Base-by-base conservation (phyloP, 2,888 invertebrate genomes). In the Amiota mariae region DNA sequence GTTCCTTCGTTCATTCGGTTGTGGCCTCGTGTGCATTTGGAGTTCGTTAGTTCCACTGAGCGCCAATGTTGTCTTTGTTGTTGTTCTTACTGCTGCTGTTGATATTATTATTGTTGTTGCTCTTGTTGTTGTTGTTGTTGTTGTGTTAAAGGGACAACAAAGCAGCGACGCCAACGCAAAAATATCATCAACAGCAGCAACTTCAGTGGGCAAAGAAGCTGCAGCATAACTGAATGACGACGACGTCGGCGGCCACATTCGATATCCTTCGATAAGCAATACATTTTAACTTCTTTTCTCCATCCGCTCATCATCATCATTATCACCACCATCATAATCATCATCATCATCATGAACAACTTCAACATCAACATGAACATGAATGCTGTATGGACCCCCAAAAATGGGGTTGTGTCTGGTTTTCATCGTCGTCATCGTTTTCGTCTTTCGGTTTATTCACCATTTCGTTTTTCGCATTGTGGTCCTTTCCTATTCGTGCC, bases 241-340 rank as follows among this genome's bases (percentile, higher is more conserved):
- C 61, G 24, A 24, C 24, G 51, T 12, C 46, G 59, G 57, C 70
- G 70, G 59, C 70, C 84, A 84, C 85, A 86, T 86, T 84, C 84
- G 84, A 84, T 84, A 86, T 86, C 86, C 84, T 84, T 84, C 84
- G 84, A 84, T 84, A 85, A 84, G 84, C 84, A 84, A 84, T 86
- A 86, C 84, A 84, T 84, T 85, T 86, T 85, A 36, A 86, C 81
- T 80, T 80, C 81, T 80, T 81, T 79, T 80, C 36, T 36, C 36
- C 36, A 36, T 36, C 36, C 36, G 36, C 36, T 36, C 36, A 36
- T 36, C 36, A 36, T 36, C 6, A 36, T 36, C 36, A 36, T 36
- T 6, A 6, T 36, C 6, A 36, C 6, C 36, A 6, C 6, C 36
- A 36, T 36, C 4, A 36, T 36, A n/a, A n/a, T 36, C 36, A 6